Evolutionary conservation across 2,797 vertebrate genomes (phyloP).

Genomic region (Labeo calbasu): DNA sequence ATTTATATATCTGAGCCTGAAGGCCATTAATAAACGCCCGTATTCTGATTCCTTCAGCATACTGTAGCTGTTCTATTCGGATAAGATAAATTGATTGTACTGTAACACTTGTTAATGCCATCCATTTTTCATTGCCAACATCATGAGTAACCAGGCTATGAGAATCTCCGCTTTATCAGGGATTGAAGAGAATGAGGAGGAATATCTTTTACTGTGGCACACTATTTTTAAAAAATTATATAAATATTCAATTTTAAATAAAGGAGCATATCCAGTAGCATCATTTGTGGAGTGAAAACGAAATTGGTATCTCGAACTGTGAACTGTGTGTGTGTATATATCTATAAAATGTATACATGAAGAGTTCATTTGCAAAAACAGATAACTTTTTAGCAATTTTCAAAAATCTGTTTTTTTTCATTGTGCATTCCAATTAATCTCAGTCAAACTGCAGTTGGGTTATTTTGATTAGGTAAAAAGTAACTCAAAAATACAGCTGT

Average conservation of each 20-base stretch:
- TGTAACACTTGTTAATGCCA: conserved; percentile 66
- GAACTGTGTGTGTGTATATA: not conserved
- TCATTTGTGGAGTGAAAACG: not conserved
- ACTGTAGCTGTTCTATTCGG: conserved; percentile 58
- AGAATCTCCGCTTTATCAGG: conserved; percentile 62
- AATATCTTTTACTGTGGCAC: conserved; percentile 35
- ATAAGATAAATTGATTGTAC: conserved; percentile 68
- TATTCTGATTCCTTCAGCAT: conserved; percentile 70
- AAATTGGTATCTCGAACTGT: not conserved
- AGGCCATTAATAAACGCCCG: conserved; percentile 69
- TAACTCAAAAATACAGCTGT: too few species aligned
- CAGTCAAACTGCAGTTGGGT: too few species aligned
- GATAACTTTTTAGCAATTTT: too few species aligned
- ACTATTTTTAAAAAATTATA: not conserved
- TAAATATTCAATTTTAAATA: not conserved
- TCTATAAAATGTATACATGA: too few species aligned
- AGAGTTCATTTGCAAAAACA: too few species aligned
- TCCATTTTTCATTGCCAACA: conserved; percentile 73
- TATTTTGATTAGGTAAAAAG: too few species aligned
- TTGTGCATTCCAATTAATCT: too few species aligned
- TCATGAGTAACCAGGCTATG: conserved; percentile 67
- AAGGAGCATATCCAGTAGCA: not conserved
- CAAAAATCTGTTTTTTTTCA: too few species aligned
- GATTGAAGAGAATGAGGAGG: conserved; percentile 46
- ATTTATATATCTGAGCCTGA: conserved; percentile 64